A percentile compares a stretch with the other conserved stretches of the same genome.
These are phyloP conservation scores for Dicentrarchus labrax DNA, from an alignment of 2,113 vertebrate genomes.

Conservation along the genomic window DNA sequence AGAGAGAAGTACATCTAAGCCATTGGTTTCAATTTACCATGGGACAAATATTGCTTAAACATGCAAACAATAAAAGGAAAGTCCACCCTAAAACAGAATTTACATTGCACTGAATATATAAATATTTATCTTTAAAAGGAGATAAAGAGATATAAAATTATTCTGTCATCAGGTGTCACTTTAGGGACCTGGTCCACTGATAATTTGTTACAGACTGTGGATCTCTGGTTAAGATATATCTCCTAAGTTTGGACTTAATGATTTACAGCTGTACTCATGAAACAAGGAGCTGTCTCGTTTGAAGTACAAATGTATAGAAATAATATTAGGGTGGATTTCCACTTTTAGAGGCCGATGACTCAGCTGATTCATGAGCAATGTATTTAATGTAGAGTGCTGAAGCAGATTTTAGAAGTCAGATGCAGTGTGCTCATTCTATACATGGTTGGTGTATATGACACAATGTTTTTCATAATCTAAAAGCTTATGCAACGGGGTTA, in stretches of 20 bases:
- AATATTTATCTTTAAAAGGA: constrained; percentile 8
- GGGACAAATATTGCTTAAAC: constrained; percentile 64
- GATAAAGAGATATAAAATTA: constrained; percentile 35
- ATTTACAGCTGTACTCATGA: constrained; percentile 7
- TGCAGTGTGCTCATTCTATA: neutral
- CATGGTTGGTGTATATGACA: neutral
- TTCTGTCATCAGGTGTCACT: constrained; percentile 47
- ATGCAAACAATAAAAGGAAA: constrained; percentile 42
- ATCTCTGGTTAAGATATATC: constrained; percentile 1
- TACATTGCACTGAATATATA: neutral
- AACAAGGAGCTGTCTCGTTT: neutral
- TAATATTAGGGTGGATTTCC: constrained; percentile 15
- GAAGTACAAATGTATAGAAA: neutral
- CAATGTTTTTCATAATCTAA: neutral
- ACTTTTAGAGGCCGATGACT: constrained; percentile 40
- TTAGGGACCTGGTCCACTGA: constrained; percentile 31
- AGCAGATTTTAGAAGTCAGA: constrained; percentile 14
- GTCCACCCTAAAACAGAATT: constrained; percentile 39
- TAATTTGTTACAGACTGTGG: constrained; percentile 18
- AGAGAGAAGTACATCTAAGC: constrained; percentile 58
- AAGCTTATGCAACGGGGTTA: constrained; percentile 13
- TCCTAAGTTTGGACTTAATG: neutral
- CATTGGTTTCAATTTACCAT: constrained; percentile 72
- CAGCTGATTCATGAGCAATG: constrained; percentile 19
- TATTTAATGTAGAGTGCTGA: constrained; percentile 9